Conservation (phyloP, 2,797 vertebrate genomes). For the Cuniculus paca region DNA sequence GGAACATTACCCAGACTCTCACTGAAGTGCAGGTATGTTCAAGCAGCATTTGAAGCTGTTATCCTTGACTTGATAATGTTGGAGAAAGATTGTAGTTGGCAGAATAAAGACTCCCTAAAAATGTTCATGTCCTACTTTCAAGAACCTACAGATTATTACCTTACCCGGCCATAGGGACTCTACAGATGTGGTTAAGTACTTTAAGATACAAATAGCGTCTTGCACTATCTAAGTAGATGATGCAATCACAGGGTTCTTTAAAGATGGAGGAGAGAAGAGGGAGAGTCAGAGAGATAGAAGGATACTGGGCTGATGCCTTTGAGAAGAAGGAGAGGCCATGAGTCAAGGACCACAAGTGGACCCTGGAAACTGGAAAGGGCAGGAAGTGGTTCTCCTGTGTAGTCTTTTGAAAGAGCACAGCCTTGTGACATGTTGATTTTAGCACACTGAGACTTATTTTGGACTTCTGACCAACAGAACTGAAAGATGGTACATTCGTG, state of each 20-base stretch:
- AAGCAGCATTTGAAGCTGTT: neutral
- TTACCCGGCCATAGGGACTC: neutral
- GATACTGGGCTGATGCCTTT: neutral
- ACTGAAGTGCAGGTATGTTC: neutral
- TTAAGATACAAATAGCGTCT: neutral
- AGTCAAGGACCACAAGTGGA: neutral
- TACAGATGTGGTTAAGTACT: neutral
- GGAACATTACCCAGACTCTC: neutral
- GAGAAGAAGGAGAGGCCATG: neutral
- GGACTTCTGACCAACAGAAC: neutral
- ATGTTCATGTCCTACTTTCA: neutral
- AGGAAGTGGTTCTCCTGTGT: no score
- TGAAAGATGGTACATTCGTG: neutral
- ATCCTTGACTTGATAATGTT: neutral
- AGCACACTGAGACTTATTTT: neutral
- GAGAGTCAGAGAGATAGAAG: neutral
- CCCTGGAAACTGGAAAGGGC: neutral
- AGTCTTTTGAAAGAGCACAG: neutral
- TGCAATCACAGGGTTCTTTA: neutral
- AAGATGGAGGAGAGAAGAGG: neutral
- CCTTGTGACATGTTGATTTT: neutral
- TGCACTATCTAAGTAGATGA: neutral
- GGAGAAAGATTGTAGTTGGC: neutral
- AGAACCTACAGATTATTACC: neutral
- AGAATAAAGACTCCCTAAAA: neutral